Base-by-base conservation (phyloP, 2,797 vertebrate genomes). In the Eutrigla gurnardus region DNA sequence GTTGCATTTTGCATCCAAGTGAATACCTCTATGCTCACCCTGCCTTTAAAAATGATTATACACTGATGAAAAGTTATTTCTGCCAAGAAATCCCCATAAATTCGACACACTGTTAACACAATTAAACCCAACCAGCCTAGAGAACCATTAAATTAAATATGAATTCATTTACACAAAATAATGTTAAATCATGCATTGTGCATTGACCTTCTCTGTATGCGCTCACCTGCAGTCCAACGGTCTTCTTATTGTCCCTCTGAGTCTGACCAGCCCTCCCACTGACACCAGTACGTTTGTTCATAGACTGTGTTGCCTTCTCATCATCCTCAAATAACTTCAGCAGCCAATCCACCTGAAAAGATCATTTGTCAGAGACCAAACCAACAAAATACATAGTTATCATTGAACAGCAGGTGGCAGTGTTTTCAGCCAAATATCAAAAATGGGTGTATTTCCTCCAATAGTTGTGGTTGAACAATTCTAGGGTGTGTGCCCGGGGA, bases 171-270 rank as follows among this genome's bases (percentile, higher is more conserved):
- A 25, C 39, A 33, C 17, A 42, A 25, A 35, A 36, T 32, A 12
- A 1, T 14, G 42, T 39, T 59, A 12, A 42, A 37, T 13, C 14
- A 25, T 14, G 17, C 1, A 54, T 40, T 55, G 18, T 45, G 7
- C 8, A 43, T 7, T 18, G 17, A 5, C 37, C 10, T 49, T 3
- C 18, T 37, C 12, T 15, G 35, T 37, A 45, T 68, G n/a, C 5
- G 75, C 95, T 93, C 70, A 99, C 98, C 97, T 99, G 98, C 81
- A 96, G 95, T 9, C 98, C 97, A 76, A 99, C 97, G 0, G 96
- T 99, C 88, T 97, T 99, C 92, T 96, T 98, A 60, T 96, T 96
- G 11, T 97, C 96, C 84, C 94, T 97, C 89, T 94, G 94, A 9
- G 87, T 70, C 58, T 94, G 95, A 0, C 91, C 91, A 1, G 88